Conservation (phyloP, 2,113 vertebrate species). For the Dipodomys ordii region DNA sequence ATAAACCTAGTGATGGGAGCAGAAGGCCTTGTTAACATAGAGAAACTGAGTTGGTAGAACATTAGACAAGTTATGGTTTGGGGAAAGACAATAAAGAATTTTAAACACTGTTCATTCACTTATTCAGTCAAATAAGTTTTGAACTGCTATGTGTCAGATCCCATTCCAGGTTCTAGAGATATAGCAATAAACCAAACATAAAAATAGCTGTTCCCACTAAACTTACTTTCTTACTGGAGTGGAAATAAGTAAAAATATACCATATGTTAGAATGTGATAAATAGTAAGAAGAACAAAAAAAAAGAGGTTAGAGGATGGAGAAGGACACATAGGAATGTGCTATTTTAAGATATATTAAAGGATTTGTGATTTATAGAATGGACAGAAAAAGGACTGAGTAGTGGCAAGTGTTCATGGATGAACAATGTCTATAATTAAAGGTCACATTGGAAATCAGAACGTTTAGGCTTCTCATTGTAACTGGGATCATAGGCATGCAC, state of each 20-base stretch:
- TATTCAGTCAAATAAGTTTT: slow-evolving; percentile 25
- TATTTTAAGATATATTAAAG: background rate
- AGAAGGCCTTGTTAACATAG: background rate
- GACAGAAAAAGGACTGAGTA: slow-evolving; percentile 21
- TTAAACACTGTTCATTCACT: slow-evolving; percentile 6
- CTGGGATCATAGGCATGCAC: no score
- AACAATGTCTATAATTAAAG: slow-evolving; percentile 21
- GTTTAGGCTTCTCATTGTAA: no score
- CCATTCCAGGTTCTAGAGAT: background rate
- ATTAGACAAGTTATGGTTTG: background rate
- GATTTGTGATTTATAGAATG: slow-evolving; percentile 18
- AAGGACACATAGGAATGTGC: background rate
- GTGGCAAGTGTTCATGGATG: background rate
- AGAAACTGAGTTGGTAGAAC: background rate
- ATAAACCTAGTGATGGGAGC: background rate
- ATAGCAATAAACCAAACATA: background rate
- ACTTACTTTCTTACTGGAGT: background rate
- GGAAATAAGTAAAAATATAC: background rate
- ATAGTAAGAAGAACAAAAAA: background rate
- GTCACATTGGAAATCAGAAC: background rate
- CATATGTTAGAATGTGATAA: background rate
- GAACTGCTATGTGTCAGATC: background rate
- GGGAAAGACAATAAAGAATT: background rate
- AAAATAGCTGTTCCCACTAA: background rate
- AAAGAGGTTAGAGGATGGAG: background rate